These are phyloP conservation scores for Vimba vimba DNA, from an alignment of 2,113 vertebrate species.

Conservation along the genomic window DNA sequence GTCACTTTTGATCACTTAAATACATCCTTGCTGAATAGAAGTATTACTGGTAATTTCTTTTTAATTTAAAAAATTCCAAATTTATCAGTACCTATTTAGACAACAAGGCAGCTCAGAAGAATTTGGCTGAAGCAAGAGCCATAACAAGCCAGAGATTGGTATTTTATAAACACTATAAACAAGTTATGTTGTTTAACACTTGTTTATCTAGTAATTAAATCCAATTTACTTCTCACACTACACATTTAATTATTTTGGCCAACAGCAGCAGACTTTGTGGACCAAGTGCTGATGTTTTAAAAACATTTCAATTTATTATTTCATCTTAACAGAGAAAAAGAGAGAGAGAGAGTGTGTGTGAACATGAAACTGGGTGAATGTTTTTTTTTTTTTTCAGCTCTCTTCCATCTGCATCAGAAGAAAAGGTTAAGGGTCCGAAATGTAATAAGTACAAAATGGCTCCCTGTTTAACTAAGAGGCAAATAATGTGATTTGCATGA, in stretches of 20 bases:
- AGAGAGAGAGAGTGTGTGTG: constrained; percentile 36
- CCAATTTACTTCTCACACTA: not conserved
- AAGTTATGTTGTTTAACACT: not conserved
- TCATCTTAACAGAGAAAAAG: constrained; percentile 55
- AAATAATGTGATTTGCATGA: constrained; percentile 65
- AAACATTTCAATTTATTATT: not conserved
- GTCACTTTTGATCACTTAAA: not conserved
- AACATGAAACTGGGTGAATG: constrained; percentile 45
- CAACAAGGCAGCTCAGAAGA: not conserved
- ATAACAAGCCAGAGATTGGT: not conserved
- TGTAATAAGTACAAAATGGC: constrained; percentile 61
- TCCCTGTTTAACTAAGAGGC: constrained; percentile 62
- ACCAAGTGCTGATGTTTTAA: not conserved
- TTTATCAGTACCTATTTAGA: too few relatives aligned
- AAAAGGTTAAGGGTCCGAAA: constrained; percentile 48
- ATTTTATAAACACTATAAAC: not conserved
- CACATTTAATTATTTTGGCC: not conserved
- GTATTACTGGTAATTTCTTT: too few relatives aligned
- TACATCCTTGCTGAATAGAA: not conserved
- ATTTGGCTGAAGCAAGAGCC: not conserved
- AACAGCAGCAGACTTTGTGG: not conserved
- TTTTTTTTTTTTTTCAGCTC: constrained; percentile 11
- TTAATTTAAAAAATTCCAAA: too few relatives aligned
- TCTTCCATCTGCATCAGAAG: constrained; percentile 24
- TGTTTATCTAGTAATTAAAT: not conserved